Conservation (phyloP, 2,113 vertebrate species). For the Seriola quinqueradiata region DNA sequence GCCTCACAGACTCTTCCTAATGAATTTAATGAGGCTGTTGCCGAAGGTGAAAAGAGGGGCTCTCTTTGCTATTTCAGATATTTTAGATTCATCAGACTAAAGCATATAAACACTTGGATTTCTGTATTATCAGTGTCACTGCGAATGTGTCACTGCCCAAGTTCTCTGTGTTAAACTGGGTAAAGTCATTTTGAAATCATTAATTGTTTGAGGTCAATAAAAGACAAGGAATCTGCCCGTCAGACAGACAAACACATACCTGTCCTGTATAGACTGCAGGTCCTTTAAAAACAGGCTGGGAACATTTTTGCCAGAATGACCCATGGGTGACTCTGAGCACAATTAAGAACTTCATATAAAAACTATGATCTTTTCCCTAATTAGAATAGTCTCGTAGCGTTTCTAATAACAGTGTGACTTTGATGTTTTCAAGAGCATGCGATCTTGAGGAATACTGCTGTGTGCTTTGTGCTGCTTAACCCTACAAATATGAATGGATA, state of each 20-base stretch:
- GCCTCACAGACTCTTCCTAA: background rate
- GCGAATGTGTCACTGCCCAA: background rate
- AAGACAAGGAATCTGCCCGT: background rate
- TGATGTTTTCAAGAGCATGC: constrained; percentile 1
- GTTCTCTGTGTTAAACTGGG: background rate
- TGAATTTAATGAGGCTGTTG: background rate
- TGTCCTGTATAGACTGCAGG: background rate
- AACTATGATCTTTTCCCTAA: background rate
- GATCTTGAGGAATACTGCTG: background rate
- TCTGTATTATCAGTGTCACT: background rate
- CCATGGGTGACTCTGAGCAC: constrained; percentile 9
- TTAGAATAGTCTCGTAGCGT: background rate
- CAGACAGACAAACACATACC: constrained; percentile 9
- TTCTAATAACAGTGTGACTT: background rate
- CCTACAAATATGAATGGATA: too few species aligned
- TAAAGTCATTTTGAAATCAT: background rate
- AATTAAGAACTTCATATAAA: constrained; percentile 13
- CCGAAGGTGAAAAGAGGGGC: background rate
- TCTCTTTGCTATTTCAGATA: background rate
- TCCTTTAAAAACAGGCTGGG: constrained; percentile 11
- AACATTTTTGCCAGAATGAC: constrained; percentile 18
- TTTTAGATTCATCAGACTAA: background rate
- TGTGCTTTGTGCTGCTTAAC: background rate
- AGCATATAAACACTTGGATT: background rate
- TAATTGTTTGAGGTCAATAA: background rate